A percentile compares a stretch with the other conserved stretches of the same genome.
Evolutionary conservation across 2,113 vertebrate species (phyloP).

Genomic region (Paracanthobrama guichenoti): DNA sequence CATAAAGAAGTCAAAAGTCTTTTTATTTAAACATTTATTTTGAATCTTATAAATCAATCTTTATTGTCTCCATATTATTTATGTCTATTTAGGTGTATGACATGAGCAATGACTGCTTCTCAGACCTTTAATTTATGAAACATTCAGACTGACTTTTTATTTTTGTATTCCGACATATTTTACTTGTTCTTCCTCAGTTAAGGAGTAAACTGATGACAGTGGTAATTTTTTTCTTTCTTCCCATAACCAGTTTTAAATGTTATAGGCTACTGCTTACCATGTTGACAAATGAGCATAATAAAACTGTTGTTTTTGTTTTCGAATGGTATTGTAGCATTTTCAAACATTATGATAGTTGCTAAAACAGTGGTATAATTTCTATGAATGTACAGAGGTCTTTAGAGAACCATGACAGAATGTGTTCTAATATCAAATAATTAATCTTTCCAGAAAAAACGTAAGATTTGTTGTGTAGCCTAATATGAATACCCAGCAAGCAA

Average conservation of each 20-base stretch:
- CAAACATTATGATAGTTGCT: too few relatives aligned
- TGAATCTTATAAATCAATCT: background rate
- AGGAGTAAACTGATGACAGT: background rate
- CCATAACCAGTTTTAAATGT: too few relatives aligned
- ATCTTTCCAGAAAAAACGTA: background rate
- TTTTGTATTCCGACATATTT: background rate
- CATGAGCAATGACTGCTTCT: background rate
- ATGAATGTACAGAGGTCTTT: background rate
- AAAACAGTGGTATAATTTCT: too few relatives aligned
- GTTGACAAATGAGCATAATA: too few relatives aligned
- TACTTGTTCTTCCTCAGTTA: background rate
- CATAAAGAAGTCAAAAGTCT: background rate
- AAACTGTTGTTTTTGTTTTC: too few relatives aligned
- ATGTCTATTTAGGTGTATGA: background rate
- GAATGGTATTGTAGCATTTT: too few relatives aligned
- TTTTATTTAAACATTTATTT: background rate
- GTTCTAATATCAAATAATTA: background rate
- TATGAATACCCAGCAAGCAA: too few relatives aligned
- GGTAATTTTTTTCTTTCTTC: too few relatives aligned
- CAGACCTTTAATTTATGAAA: background rate
- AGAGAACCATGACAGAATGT: background rate
- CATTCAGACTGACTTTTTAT: background rate
- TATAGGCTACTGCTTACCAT: too few relatives aligned
- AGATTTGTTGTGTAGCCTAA: background rate
- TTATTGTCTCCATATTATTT: background rate